Conservation (phyloP, 2,797 vertebrate species). For the Coracias cyanogaster region DNA sequence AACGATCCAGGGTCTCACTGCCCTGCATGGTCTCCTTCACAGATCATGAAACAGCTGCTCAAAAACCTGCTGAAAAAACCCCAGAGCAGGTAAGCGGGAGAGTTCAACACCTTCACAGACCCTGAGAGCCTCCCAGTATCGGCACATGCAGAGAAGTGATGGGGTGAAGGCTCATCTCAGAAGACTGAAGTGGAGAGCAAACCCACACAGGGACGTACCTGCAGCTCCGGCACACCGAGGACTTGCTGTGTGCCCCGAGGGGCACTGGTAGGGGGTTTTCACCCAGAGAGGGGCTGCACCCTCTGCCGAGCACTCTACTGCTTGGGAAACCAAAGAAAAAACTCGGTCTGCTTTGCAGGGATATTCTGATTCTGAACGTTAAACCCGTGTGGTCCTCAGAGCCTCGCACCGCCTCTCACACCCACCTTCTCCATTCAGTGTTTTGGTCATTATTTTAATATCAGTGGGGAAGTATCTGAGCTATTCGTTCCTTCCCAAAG, state of each 20-base stretch:
- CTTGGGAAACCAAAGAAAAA: not conserved
- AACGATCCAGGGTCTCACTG: not conserved
- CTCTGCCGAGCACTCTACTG: not conserved
- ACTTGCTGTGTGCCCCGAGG: not conserved
- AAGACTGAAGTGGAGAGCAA: fast-evolving
- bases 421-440: not conserved
- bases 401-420: not conserved
- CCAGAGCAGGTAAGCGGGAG: not conserved
- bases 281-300: not conserved
- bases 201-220: not conserved
- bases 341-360: not conserved
- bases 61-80: not conserved
- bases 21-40: not conserved
- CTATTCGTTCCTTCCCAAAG: slow-evolving; percentile 22
- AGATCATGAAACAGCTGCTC: not conserved
- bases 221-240: not conserved
- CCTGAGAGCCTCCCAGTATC: fast-evolving
- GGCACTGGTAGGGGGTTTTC: not conserved
- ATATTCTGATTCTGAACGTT: not conserved
- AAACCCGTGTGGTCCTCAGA: not conserved
- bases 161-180: not conserved
- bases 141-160: fast-evolving
- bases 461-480: not conserved
- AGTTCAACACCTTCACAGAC: not conserved
- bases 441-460: slow-evolving; percentile 13